A percentile compares a stretch with the other conserved stretches of the same genome.
These are phyloP conservation scores for Apotomis capreana DNA, from an alignment of 2,888 invertebrate genomes.

Conservation along the genomic window DNA sequence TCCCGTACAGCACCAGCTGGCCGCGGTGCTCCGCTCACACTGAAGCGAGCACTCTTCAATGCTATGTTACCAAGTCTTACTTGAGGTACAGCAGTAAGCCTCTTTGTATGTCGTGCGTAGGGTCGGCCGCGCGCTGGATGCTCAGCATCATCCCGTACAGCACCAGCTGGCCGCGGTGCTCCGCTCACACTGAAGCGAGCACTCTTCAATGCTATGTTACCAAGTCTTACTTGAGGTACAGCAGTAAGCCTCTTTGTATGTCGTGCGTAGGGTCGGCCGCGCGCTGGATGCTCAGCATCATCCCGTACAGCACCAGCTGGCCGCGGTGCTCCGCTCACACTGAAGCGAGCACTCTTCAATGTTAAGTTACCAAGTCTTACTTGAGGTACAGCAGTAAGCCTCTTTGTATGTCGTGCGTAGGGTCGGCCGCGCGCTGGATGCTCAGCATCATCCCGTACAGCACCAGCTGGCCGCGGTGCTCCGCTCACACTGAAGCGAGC, in stretches of 20 bases:
- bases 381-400: slow-evolving; percentile 94
- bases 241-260: slow-evolving; percentile 86
- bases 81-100: slow-evolving; percentile 94
- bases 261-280: slow-evolving; percentile 62
- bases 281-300: too few species aligned
- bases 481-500: slow-evolving; percentile 93
- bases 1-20: slow-evolving; percentile 93
- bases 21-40: slow-evolving; percentile 95
- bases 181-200: slow-evolving; percentile 92
- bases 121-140: slow-evolving; percentile 80
- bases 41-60: slow-evolving; percentile 95
- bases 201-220: slow-evolving; percentile 91
- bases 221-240: slow-evolving; percentile 87
- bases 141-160: slow-evolving; percentile 95
- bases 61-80: slow-evolving; percentile 83
- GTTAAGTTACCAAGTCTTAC: slow-evolving; percentile 50
- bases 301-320: slow-evolving; percentile 91
- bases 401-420: slow-evolving; percentile 82
- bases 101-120: slow-evolving; percentile 82
- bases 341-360: too few species aligned
- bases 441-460: slow-evolving; percentile 95
- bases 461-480: slow-evolving; percentile 95
- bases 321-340: slow-evolving; percentile 95
- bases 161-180: slow-evolving; percentile 95
- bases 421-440: slow-evolving; percentile 80